Percentiles rank a stretch among this genome's conserved stretches.
phyloP scores from a whole-genome alignment of 2,113 vertebrate genomes.

The Argyrosomus japonicus region DNA sequence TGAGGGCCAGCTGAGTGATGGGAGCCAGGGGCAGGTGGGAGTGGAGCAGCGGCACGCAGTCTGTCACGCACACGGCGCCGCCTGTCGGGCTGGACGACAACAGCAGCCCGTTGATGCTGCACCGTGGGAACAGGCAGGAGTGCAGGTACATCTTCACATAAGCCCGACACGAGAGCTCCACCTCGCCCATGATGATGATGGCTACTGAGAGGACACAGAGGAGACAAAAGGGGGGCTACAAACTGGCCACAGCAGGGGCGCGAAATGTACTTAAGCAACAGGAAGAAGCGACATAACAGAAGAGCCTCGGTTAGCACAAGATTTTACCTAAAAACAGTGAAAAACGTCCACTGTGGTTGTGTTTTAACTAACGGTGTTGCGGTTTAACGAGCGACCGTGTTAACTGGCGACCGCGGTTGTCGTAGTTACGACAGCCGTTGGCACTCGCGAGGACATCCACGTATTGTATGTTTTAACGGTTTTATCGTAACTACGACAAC shows the following conservation, averaged over 20 bases:
- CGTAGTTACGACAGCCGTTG: no score
- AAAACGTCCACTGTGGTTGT: fast-evolving
- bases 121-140: constrained; percentile 87
- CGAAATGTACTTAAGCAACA: not conserved
- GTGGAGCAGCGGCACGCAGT: constrained; percentile 92
- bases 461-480: no score
- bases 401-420: no score
- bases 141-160: constrained; percentile 94
- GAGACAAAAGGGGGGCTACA: not conserved
- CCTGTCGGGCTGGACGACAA: constrained; percentile 81
- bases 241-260: not conserved
- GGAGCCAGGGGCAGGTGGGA: constrained; percentile 88
- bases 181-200: constrained; percentile 85
- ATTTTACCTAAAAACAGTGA: not conserved
- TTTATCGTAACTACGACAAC: no score
- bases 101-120: constrained; percentile 89
- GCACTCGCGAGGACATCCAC: no score
- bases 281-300: no score
- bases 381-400: no score
- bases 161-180: constrained; percentile 90
- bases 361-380: not conserved
- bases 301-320: no score
- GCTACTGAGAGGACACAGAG: not conserved
- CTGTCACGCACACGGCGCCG: constrained; percentile 86
- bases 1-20: constrained; percentile 91